Evolutionary conservation across 1,140 invertebrate genomes (phyloP).

Genomic region (Drosophila pruinosa): DNA sequence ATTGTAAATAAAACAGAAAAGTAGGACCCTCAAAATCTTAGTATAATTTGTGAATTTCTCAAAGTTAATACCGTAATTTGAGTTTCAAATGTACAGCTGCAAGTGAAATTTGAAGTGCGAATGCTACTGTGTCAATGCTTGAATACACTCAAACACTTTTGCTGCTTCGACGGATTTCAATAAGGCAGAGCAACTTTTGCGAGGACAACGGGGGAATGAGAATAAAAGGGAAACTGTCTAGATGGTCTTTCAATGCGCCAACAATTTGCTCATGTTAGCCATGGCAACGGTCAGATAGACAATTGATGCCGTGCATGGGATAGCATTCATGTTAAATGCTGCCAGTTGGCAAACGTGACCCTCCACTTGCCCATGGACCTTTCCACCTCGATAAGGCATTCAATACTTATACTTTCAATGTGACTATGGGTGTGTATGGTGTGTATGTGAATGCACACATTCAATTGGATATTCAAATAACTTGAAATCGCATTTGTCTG

Average conservation of each 20-base stretch:
- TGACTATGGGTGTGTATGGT: conserved; percentile 26
- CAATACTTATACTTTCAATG: neutral
- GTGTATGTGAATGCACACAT: conserved; percentile 72
- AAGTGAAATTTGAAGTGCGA: conserved; percentile 14
- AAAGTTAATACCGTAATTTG: conserved; percentile 41
- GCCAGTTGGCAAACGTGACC: conserved; percentile 61
- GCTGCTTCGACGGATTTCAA: conserved; percentile 68
- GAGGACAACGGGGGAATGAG: neutral
- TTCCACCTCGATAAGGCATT: conserved; percentile 1
- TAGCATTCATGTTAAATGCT: conserved; percentile 55
- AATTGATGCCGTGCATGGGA: conserved; percentile 69
- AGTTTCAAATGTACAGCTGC: conserved; percentile 18
- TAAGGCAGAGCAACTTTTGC: conserved; percentile 56
- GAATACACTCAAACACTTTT: conserved; percentile 78
- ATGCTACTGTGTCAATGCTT: conserved; percentile 40
- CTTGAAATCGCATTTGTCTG: conserved; percentile 78
- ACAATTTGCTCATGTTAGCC: conserved; percentile 37
- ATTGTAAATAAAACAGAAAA: neutral
- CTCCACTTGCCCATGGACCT: conserved; percentile 7
- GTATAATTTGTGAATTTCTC: conserved; percentile 31
- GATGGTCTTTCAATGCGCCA: conserved; percentile 39
- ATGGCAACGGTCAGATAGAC: conserved; percentile 64
- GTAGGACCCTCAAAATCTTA: conserved; percentile 1
- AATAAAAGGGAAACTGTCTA: conserved; percentile 28
- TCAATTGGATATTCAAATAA: conserved; percentile 80